Evolutionary conservation across 1,140 invertebrate species (phyloP), one percentile per base, ranked within the genome.

Genomic region (Arion vulgaris): DNA sequence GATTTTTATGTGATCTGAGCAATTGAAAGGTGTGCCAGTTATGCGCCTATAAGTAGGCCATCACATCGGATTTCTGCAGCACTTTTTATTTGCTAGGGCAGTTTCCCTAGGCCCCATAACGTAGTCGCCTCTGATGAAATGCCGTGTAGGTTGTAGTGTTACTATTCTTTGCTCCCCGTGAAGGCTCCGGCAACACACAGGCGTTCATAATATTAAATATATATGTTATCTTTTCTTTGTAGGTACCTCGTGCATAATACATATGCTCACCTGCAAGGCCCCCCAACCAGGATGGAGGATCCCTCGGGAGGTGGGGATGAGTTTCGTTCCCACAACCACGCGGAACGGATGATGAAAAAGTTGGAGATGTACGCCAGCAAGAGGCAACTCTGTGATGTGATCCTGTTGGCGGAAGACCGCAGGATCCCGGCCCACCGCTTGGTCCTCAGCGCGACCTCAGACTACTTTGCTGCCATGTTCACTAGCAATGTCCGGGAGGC

Each of bases 391-490:
- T 90, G 90, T 84, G 90, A 91, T 86, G 91, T 92, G 38, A 85
- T 88, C 66, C 86, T 91, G 77, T 87, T 88, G 15, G 89, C 88
- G 90, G 94, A 93, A 81, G 92, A 90, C 87, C 95, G 95, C 90
- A 92, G 93, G 66, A 94, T 95, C 81, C 92, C 94, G 38, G 95
- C 95, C 39, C 95, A 95, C 90, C 93, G 94, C 78, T 88, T 98
- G 82, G 96, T 98, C 80, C 94, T 98, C 71, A 96, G 96, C 88
- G 96, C 97, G 81, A 96, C 96, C 71, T 98, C 96, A 87, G 96
- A 97, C 93, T 98, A 98, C 92, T 98, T 98, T 94, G 95, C 96
- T 73, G 97, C 96, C 68, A 98, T 98, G 97, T 98, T 98, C 91
- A 98, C 96, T 39, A 96, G 95, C 86, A 95, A 95, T 84, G 92